Base-by-base conservation (phyloP, 2,888 invertebrate genomes). In the Andrena chrysosceles region DNA sequence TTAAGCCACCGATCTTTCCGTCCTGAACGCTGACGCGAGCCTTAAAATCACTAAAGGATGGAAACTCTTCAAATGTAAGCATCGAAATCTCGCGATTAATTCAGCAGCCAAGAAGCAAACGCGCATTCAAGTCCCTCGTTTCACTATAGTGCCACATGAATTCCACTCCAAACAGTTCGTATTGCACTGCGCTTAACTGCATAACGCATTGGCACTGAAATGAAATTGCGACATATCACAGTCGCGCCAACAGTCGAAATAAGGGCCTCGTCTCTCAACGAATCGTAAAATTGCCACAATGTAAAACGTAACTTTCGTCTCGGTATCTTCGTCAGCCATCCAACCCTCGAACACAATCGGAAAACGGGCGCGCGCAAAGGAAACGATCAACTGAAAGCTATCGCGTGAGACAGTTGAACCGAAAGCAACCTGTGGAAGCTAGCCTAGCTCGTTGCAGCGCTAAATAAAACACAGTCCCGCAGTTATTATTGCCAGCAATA, bases 401-500 rank as follows among this genome's bases (percentile, higher is more conserved):
- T 54, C 72, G 56, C 16, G 35, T 0, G 13, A 63, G 35, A 26
- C 23, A 23, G 56, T 69, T 6, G 0, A 20, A 59, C 59, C 31
- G 42, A 71, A 64, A 77, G 35, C 77, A 71, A 72, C 66, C 64
- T n/a, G 66, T 42, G 1, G 48, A 33, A 74, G 26, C 54, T 26
- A n/a, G 49, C 29, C 35, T 29, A n/a, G 31, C 26, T 68, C 49
- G 67, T 71, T 29, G 52, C 48, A 29, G 52, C 54, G 64, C 60
- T 31, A 59, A 26, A 35, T 26, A 8, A 29, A 56, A 70, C 80
- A 59, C 35, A 42, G 67, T 42, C 54, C 52, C 31, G 66, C 49
- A 54, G 10, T 26, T 62, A 78, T 84, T 82, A 77, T 87, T 85
- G 74, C 71, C 78, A 82, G 74, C 85, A 86, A 86, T 86, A 83